Percentiles rank a stretch among this genome's conserved stretches.
Conservation (phyloP, 2,113 vertebrate species). For the Syngnathus typhle region DNA sequence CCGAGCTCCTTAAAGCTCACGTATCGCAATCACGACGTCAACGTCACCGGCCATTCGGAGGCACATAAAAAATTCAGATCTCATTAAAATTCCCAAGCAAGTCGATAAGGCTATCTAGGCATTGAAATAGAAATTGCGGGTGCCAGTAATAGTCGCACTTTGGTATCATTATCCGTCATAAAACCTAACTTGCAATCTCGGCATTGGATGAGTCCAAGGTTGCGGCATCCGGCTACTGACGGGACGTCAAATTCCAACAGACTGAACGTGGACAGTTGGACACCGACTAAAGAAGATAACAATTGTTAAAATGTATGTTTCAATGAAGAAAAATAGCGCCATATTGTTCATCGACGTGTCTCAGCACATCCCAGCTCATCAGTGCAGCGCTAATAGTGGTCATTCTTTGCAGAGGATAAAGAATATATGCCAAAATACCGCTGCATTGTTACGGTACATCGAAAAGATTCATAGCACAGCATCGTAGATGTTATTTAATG, state of each 20-base stretch:
- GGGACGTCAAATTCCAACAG: slow-evolving; percentile 31
- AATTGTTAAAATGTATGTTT: too few relatives aligned
- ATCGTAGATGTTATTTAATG: too few relatives aligned
- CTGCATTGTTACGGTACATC: too few relatives aligned
- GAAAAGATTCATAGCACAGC: too few relatives aligned
- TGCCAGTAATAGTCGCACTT: slow-evolving; percentile 51
- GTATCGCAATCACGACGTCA: slow-evolving; percentile 49
- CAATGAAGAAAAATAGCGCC: too few relatives aligned
- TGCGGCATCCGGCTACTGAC: not conserved
- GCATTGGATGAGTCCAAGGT: slow-evolving; percentile 32
- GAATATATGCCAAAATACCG: too few relatives aligned
- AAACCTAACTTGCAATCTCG: slow-evolving; percentile 40
- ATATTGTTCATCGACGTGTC: too few relatives aligned
- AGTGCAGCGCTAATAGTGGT: too few relatives aligned
- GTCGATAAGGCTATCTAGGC: slow-evolving; percentile 57
- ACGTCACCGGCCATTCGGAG: slow-evolving; percentile 48
- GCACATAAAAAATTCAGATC: slow-evolving; percentile 67
- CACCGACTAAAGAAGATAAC: slow-evolving; percentile 6
- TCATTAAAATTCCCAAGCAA: slow-evolving; percentile 59
- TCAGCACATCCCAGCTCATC: too few relatives aligned
- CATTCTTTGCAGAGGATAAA: too few relatives aligned
- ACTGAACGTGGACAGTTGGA: slow-evolving; percentile 9
- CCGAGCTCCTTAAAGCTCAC: slow-evolving; percentile 40
- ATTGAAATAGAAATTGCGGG: slow-evolving; percentile 52
- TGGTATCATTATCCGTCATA: slow-evolving; percentile 49